Evolutionary conservation across 2,113 vertebrate species (phyloP), one percentile per base, ranked within the genome.

Genomic region (Choloepus hoffmanni): DNA sequence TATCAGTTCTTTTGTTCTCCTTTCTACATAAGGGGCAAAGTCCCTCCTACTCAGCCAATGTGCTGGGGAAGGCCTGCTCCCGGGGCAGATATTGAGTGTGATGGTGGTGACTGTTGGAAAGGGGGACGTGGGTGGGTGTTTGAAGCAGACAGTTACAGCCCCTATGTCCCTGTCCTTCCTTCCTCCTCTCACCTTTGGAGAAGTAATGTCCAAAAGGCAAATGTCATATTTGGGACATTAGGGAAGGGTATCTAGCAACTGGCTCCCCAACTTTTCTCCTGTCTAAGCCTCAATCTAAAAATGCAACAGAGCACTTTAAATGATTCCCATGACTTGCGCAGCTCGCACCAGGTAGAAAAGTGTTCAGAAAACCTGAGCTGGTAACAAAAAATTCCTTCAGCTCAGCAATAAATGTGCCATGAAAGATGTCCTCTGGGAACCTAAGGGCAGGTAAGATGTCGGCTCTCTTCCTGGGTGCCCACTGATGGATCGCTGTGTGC

Each of bases 41-140:
- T 7, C 7, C 5, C 36, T 33, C 26, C 10, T 4, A 33, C 2
- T 4, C 1, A 67, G 62, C 7, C 48, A 36, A 3, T 0, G 0
- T 40, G 14, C 10, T 7, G 43, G 19, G 2, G 12, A 19, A n/a
- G 13, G 5, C 15, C 13, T 10, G n/a, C 24, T 50, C 26, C 19
- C 21, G 21, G 50, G 53, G 19, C 43, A 7, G 36, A 11, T 19
- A 2, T 36, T 2, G 3, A 24, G 7, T 26, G 36, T 0, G 45
- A 50, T n/a, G 5, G 6, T 16, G 11, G 21, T 36, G 11, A 63
- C 15, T 40, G 19, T 26, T 30, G 15, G 9, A 60, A 21, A 36
- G 15, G 36, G 65, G 86, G 10, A 2, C 0, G 14, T n/a, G 3
- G 30, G 18, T 0, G 3, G 10, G 24, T 40, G 14, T 7, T 30